Evolutionary conservation across 2,888 invertebrate genomes (phyloP).

Genomic region (Eucera pruinosa): DNA sequence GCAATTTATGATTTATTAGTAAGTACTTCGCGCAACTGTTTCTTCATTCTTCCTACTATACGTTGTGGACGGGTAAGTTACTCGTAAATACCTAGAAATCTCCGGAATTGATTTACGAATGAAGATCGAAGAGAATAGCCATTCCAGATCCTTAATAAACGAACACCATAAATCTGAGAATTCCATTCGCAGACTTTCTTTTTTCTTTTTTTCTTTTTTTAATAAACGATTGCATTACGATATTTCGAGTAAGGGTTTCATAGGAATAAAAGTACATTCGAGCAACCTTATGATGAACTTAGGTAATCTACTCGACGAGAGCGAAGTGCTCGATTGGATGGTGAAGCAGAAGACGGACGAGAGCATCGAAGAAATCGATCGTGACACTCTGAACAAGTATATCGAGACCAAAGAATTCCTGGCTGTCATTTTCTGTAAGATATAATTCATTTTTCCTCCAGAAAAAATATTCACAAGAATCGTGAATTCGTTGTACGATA

Average conservation of each 20-base stretch:
- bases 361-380: constrained; percentile 95
- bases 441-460: constrained; percentile 8
- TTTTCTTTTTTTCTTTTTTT: not conserved
- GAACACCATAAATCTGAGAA: not conserved
- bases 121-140: constrained; percentile 56
- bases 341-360: constrained; percentile 95
- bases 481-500: not conserved
- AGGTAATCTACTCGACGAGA: constrained; percentile 92
- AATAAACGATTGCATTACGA: not conserved
- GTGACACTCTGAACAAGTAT: constrained; percentile 92
- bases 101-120: constrained; percentile 20
- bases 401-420: constrained; percentile 96
- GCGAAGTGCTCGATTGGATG: constrained; percentile 95
- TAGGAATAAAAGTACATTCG: constrained; percentile 15
- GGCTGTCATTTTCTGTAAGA: constrained; percentile 96
- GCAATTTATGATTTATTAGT: not conserved
- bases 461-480: not conserved
- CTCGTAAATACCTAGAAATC: constrained; percentile 40
- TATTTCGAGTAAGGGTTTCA: not conserved
- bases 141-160: constrained; percentile 65
- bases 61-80: constrained; percentile 40
- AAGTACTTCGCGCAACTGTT: not conserved
- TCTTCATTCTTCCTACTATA: not conserved
- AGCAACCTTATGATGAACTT: constrained; percentile 55
- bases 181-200: not conserved